phyloP scores from a whole-genome alignment of 2,888 invertebrate species.

The Perizoma flavofasciatum region DNA sequence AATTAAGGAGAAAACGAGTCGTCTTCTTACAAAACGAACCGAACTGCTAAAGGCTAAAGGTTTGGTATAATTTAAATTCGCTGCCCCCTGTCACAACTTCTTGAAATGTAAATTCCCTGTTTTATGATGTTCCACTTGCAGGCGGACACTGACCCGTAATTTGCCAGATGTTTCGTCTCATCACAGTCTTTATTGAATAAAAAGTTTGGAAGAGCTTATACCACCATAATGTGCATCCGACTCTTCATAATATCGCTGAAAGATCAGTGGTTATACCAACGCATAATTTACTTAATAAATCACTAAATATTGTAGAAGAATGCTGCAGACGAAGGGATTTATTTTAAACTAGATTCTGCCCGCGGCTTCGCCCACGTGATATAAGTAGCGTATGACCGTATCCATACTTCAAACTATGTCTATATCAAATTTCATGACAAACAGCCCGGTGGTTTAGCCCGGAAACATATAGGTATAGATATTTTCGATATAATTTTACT shows the following conservation, averaged over 20 bases:
- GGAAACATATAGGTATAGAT: no score
- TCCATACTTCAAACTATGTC: no score
- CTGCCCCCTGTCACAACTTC: slow-evolving; percentile 40
- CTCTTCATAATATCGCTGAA: slow-evolving; percentile 40
- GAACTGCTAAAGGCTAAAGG: slow-evolving; percentile 23
- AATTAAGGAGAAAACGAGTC: slow-evolving; percentile 28
- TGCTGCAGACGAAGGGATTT: no score
- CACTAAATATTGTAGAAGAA: no score
- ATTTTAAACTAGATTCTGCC: no score
- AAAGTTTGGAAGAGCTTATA: slow-evolving; percentile 54
- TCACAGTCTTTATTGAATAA: slow-evolving; percentile 59
- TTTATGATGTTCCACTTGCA: slow-evolving; percentile 50
- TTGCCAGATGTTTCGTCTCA: slow-evolving; percentile 59
- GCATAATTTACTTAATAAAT: background rate
- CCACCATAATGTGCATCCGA: slow-evolving; percentile 52
- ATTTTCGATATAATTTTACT: no score
- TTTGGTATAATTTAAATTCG: slow-evolving; percentile 41
- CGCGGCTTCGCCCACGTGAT: no score
- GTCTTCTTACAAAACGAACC: slow-evolving; percentile 22
- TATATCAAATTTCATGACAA: no score
- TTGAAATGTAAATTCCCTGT: slow-evolving; percentile 48
- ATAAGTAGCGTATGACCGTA: no score
- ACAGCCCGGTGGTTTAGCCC: no score
- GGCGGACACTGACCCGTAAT: slow-evolving; percentile 53
- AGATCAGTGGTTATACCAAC: slow-evolving; percentile 29